Evolutionary conservation across 2,113 vertebrate genomes (phyloP).

Genomic region (Hypocryptadius cinnamomeus): DNA sequence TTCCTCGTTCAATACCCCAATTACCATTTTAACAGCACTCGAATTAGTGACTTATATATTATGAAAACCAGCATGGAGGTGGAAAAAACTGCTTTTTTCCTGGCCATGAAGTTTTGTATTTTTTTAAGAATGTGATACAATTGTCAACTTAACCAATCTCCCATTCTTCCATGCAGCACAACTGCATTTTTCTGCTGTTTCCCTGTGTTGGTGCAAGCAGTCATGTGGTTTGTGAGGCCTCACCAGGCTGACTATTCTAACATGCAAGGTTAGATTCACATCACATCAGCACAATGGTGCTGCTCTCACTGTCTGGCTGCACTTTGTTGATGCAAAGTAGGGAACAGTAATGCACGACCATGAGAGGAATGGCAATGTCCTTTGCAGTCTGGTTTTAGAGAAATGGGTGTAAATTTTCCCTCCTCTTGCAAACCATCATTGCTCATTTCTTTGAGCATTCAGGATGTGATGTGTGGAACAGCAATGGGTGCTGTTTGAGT

Average conservation of each 20-base stretch:
- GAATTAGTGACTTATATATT: not conserved
- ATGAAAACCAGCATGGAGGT: not conserved
- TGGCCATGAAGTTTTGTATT: not conserved
- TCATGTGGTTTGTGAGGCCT: not conserved
- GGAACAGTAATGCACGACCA: not conserved
- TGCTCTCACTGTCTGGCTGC: not conserved
- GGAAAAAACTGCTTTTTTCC: not conserved
- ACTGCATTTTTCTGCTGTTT: not conserved
- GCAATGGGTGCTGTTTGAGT: not conserved
- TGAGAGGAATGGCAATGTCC: not conserved
- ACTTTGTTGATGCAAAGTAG: not conserved
- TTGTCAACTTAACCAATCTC: not conserved
- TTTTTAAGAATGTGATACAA: not conserved
- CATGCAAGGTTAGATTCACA: not conserved
- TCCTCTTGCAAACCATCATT: not conserved
- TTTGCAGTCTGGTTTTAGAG: not conserved
- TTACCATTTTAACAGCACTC: not conserved
- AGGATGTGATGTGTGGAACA: not conserved
- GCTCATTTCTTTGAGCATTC: not conserved
- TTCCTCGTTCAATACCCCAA: not conserved
- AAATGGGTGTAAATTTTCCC: not conserved
- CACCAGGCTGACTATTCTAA: not conserved
- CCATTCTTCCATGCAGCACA: not conserved
- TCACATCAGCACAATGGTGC: not conserved
- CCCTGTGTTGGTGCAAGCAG: not conserved